Conservation (phyloP, 2,888 invertebrate species). For the Axea sp. region DNA sequence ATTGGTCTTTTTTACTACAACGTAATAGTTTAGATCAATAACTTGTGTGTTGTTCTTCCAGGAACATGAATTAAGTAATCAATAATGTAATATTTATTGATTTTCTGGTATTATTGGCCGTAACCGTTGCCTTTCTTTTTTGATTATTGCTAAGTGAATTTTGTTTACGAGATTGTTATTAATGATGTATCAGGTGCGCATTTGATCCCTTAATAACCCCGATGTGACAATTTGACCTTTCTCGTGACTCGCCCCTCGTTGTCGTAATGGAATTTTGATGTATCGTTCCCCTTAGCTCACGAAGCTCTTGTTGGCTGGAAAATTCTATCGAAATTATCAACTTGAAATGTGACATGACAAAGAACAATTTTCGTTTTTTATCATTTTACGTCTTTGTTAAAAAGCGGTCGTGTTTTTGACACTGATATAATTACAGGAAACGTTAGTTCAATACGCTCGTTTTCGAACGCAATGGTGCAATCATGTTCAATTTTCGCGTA, state of each 20-base stretch:
- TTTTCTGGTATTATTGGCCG: constrained; percentile 2
- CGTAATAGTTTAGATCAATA: constrained; percentile 21
- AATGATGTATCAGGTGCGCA: too few relatives aligned
- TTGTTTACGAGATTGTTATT: too few relatives aligned
- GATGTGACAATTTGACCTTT: constrained; percentile 42
- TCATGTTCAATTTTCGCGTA: too few relatives aligned
- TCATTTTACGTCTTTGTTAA: too few relatives aligned
- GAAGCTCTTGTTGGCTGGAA: constrained; percentile 25
- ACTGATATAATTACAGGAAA: too few relatives aligned
- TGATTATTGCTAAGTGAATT: too few relatives aligned
- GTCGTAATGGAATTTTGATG: constrained; percentile 28
- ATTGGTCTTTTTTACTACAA: constrained; percentile 10
- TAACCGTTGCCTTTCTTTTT: too few relatives aligned
- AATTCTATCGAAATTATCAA: constrained; percentile 31
- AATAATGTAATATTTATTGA: constrained; percentile 50
- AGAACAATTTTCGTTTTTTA: constrained; percentile 2
- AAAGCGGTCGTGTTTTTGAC: too few relatives aligned
- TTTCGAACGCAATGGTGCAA: too few relatives aligned
- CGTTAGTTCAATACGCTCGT: too few relatives aligned
- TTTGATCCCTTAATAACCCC: too few relatives aligned
- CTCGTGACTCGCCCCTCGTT: constrained; percentile 5
- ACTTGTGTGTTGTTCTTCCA: constrained; percentile 12
- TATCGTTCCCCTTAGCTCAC: constrained; percentile 25
- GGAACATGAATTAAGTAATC: constrained; percentile 38
- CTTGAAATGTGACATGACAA: too few relatives aligned